Evolutionary conservation across 2,113 vertebrate genomes (phyloP), one percentile per base, ranked within the genome.

Genomic region (Spea bombifrons): DNA sequence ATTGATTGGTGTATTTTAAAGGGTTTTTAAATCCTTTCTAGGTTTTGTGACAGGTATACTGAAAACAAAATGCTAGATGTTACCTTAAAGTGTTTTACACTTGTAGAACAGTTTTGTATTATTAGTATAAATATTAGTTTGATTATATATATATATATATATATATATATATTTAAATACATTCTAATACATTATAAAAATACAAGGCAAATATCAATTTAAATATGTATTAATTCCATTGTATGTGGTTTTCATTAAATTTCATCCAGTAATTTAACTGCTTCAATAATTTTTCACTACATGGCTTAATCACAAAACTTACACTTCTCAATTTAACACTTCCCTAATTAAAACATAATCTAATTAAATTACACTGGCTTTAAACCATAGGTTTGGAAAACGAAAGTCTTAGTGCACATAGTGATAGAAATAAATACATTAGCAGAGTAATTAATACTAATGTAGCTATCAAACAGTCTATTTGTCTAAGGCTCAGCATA

Each of bases 261-360:
- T 13, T 59, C 10, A 59, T 13, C 55, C 15, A 13, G 55, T 12
- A 59, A 59, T 59, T 59, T 59, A 59, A 59, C 55, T 13, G 55
- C 55, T 59, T 59, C 55, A 59, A 59, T 59, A 59, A 59, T 59
- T 59, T 12, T 59, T 9, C 55, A 59, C 55, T 59, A 59, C 55
- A 59, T 59, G 55, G 55, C 55, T 59, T 59, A 59, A 59, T 59
- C 55, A 59, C 55, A 59, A 59, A 59, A 59, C 3, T 13, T 59
- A 59, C 55, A 59, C 55, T 59, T 59, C 55, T 59, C 55, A 59
- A 59, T 59, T 59, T 2, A 59, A 59, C 55, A 59, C 55, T 13
- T 59, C 55, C 10, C 55, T 59, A 59, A 59, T 59, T 59, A 59
- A 59, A 59, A 59, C 55, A 59, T 59, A 13, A 59, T 59, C 55